A percentile compares a stretch with the other conserved stretches of the same genome.
Conservation (phyloP, 2,797 vertebrate species). For the Botia almorhae region DNA sequence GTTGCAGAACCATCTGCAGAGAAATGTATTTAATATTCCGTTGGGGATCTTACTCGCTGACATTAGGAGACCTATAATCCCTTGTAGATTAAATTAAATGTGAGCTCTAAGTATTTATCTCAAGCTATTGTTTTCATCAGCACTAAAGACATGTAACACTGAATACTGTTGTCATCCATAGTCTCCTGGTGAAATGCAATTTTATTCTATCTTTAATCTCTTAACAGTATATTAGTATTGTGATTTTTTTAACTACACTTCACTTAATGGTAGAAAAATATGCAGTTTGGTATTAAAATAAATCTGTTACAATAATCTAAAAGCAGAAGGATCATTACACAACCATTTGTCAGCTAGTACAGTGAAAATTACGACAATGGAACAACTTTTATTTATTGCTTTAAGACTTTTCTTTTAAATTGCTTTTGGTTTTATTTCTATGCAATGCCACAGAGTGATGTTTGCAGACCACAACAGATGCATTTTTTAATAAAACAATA, state of each 20-base stretch:
- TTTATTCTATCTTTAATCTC: conserved; percentile 74
- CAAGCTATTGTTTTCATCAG: conserved; percentile 80
- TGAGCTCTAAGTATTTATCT: conserved; percentile 75
- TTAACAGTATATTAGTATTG: conserved; percentile 80
- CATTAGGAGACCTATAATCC: conserved; percentile 79
- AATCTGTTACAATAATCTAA: conserved; percentile 70
- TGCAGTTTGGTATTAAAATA: conserved; percentile 76
- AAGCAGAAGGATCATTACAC: conserved; percentile 73
- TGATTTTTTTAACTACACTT: conserved; percentile 80
- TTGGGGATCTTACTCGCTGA: conserved; percentile 67
- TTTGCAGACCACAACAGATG: conserved; percentile 61
- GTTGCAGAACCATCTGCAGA: conserved; percentile 74
- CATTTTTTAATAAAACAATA: neutral
- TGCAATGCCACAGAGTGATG: conserved; percentile 62
- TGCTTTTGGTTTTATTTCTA: neutral
- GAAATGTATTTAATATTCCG: conserved; percentile 80
- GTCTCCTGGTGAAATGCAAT: conserved; percentile 68
- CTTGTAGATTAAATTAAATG: conserved; percentile 81
- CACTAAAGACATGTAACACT: conserved; percentile 70
- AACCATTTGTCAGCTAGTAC: conserved; percentile 48
- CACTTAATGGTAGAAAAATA: conserved; percentile 73
- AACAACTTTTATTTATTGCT: conserved; percentile 56
- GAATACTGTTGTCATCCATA: conserved; percentile 66
- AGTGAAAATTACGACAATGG: conserved; percentile 49
- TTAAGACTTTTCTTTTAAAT: conserved; percentile 23